Evolutionary conservation across 2,113 vertebrate genomes (phyloP), one percentile per base, ranked within the genome.

Genomic region (Eurystomus gularis): DNA sequence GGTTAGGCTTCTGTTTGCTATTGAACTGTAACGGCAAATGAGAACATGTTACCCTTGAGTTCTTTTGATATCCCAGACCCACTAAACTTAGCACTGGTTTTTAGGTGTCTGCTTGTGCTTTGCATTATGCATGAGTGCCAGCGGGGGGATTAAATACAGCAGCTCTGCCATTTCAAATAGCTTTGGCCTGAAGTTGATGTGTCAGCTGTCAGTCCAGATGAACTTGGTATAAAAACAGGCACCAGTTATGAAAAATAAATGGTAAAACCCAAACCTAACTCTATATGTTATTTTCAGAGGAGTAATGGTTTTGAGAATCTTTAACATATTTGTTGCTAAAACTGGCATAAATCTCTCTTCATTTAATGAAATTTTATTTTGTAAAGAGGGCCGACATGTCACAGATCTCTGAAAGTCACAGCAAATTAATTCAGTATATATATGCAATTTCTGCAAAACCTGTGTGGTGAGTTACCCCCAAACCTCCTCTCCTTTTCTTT

Each of bases 131-230:
- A 88, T 94, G 92, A 95, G 65, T 93, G 86, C 80, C 17, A 17
- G 44, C 4, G 23, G 21, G 33, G 48, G 72, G 83, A 93, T 96
- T 96, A 97, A 92, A 65, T 76, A 57, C 52, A 88, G 82, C 72
- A 90, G 71, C 71, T 95, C 92, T 97, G 94, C 80, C 96, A 91
- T 88, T 94, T 96, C 95, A 86, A 17, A 94, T 96, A 90, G 80
- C 76, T 86, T 55, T 86, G 72, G 24, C 57, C 69, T 91, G 83
- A 95, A 96, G 77, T 52, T 94, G 90, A 96, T 92, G 80, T 96
- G 96, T 97, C 90, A 91, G 80, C 80, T 96, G 95, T 95, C 96
- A 94, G 80, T 96, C 94, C 88, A 79, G 55, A 92, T 97, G 76
- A 92, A 83, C 57, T 71, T 81, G 44, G 29, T 72, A 48, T 66